Evolutionary conservation across 92 coral and sea anemone genomes (phyloP), one percentile per base, ranked within the genome.

Genomic region (Chrysogorgia sp.): DNA sequence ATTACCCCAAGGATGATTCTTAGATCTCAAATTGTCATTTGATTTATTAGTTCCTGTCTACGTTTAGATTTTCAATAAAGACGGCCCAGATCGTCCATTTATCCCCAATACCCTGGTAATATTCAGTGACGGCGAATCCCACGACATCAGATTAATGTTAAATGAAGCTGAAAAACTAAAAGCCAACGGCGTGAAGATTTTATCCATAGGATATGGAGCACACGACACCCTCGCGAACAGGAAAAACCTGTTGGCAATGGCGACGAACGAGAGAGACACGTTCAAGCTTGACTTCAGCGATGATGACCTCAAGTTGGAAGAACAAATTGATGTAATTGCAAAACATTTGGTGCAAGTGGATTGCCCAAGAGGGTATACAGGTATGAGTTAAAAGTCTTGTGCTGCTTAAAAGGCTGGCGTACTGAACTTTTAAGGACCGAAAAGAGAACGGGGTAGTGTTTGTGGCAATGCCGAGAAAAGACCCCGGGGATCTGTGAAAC

Each of bases 301-400:
- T 8, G 55, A 72, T 17, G 79, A 72, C 50, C 35, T 72, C 4
- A 29, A 17, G 13, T 23, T 72, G 32, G 79, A 72, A 55, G 79
- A 72, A 33, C 31, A 72, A 25, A 72, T 72, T 28, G 79, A 72
- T n/a, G 79, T 56, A 1, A 33, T 72, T 53, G 65, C 64, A 19
- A 53, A 72, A 34, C 64, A 72, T 17, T 56, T 72, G 53, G 79
- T 72, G 14, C 20, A 72, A 55, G 79, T 72, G 4, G 79, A 72
- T 55, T 72, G 79, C 25, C 79, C 79, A 10, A 72, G 52, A 56
- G 79, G 45, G n/a, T 47, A 47, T 47, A 7, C 53, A 7, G 14
- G 53, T 47, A 47, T 47, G 53, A 2, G 2, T 47, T 12, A 37
- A n/a, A n/a, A n/a, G n/a, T n/a, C n/a, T n/a, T n/a, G n/a, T n/a